These are phyloP conservation scores for Elephantulus edwardii DNA, from an alignment of 2,113 vertebrate genomes.

Conservation along the genomic window DNA sequence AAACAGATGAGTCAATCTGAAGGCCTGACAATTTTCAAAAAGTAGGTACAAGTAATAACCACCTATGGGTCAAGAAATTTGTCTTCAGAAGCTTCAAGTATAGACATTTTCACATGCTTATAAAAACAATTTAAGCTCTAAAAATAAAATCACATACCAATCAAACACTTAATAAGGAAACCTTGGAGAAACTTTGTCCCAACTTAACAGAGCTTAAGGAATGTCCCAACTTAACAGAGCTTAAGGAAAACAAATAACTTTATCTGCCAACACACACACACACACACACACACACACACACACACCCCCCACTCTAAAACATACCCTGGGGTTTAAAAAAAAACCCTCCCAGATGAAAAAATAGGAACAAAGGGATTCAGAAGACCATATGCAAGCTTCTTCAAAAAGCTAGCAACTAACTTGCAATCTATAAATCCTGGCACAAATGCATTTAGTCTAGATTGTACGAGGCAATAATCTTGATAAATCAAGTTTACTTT, in stretches of 20 bases:
- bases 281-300: not conserved
- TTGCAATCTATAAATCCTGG: slow-evolving; percentile 20
- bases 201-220: not conserved
- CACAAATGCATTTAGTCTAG: slow-evolving; percentile 15
- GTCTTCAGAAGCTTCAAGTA: not conserved
- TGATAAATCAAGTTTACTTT: slow-evolving; percentile 67
- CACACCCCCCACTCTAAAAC: slow-evolving; percentile 29
- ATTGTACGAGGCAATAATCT: slow-evolving; percentile 49
- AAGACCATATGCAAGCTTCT: slow-evolving; percentile 19
- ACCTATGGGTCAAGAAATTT: not conserved
- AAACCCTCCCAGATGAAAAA: not conserved
- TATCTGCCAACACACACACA: not conserved
- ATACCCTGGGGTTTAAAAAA: slow-evolving; percentile 32
- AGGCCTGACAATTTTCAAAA: not conserved
- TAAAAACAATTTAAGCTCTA: not conserved
- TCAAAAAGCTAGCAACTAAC: slow-evolving; percentile 29
- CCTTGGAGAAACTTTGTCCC: not conserved
- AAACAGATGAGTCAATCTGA: not conserved
- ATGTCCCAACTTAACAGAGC: slow-evolving; percentile 20
- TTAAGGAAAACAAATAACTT: slow-evolving; percentile 54
- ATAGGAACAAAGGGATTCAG: not conserved
- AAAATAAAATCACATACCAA: not conserved
- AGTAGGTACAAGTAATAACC: not conserved
- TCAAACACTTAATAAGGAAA: not conserved
- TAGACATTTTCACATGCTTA: slow-evolving; percentile 8